Evolutionary conservation across 2,113 vertebrate species (phyloP).

Genomic region (Nothoprocta pentlandii): DNA sequence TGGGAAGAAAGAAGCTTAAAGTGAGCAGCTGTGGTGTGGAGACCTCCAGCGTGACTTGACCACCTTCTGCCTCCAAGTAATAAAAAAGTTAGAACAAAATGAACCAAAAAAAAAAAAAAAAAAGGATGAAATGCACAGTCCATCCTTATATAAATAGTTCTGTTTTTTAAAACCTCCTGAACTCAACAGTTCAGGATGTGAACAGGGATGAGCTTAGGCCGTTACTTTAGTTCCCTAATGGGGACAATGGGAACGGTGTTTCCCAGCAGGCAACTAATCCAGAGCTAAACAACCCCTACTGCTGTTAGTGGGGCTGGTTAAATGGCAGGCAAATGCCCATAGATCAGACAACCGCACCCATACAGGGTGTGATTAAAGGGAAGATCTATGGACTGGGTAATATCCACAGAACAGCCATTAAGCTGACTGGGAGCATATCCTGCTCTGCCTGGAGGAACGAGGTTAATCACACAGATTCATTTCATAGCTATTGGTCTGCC

Average conservation of each 20-base stretch:
- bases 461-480: constrained; percentile 34
- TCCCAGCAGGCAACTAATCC: background rate
- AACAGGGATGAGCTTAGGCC: background rate
- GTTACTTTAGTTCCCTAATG: background rate
- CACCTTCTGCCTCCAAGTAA: background rate
- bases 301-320: background rate
- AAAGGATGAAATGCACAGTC: background rate
- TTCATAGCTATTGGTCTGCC: background rate
- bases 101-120: background rate
- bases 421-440: constrained; percentile 13
- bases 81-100: background rate
- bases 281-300: background rate
- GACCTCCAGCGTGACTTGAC: rapidly evolving
- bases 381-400: constrained; percentile 30
- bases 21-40: background rate
- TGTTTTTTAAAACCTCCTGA: background rate
- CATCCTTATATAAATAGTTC: background rate
- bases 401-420: background rate
- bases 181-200: background rate
- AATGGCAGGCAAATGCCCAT: background rate
- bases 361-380: background rate
- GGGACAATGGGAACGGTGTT: rapidly evolving
- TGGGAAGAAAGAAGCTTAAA: background rate
- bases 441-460: constrained; percentile 24
- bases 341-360: background rate